Evolutionary conservation across 2,888 invertebrate species (phyloP).

Genomic region (Rhamnusium bicolor): DNA sequence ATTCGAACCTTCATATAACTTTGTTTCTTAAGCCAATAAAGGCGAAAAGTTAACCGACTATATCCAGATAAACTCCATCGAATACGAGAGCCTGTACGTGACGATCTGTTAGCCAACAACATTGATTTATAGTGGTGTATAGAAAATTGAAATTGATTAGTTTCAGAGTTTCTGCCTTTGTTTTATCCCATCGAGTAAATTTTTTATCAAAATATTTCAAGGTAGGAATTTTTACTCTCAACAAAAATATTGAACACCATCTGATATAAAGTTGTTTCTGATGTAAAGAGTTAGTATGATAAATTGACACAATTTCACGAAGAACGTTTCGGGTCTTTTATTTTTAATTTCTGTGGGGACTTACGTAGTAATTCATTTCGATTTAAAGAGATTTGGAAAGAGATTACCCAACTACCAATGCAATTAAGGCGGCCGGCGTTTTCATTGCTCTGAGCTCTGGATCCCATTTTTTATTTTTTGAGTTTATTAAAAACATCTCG

Average conservation of each 20-base stretch:
- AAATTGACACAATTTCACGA: too few species aligned
- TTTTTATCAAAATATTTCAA: conserved; percentile 3
- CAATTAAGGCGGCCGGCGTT: too few species aligned
- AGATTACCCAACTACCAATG: too few species aligned
- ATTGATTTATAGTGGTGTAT: conserved; percentile 27
- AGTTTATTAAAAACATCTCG: too few species aligned
- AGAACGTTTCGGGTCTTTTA: too few species aligned
- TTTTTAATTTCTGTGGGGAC: too few species aligned
- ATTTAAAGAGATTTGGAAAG: too few species aligned
- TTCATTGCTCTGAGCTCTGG: too few species aligned
- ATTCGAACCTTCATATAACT: conserved; percentile 44
- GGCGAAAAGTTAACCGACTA: conserved; percentile 51
- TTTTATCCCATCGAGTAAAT: conserved; percentile 8
- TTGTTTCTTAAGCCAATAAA: conserved; percentile 56
- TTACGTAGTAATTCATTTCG: too few species aligned
- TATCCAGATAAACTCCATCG: conserved; percentile 53
- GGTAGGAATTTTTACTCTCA: background rate
- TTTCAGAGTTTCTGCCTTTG: conserved; percentile 20
- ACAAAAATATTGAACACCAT: background rate
- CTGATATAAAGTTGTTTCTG: background rate
- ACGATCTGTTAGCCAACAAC: conserved; percentile 33
- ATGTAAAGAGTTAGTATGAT: background rate
- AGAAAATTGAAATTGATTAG: conserved; percentile 33
- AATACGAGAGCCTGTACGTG: conserved; percentile 39
- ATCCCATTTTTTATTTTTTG: too few species aligned